Evolutionary conservation across 2,113 vertebrate species (phyloP), one percentile per base, ranked within the genome.

Genomic region (Lichenostomus cassidix): DNA sequence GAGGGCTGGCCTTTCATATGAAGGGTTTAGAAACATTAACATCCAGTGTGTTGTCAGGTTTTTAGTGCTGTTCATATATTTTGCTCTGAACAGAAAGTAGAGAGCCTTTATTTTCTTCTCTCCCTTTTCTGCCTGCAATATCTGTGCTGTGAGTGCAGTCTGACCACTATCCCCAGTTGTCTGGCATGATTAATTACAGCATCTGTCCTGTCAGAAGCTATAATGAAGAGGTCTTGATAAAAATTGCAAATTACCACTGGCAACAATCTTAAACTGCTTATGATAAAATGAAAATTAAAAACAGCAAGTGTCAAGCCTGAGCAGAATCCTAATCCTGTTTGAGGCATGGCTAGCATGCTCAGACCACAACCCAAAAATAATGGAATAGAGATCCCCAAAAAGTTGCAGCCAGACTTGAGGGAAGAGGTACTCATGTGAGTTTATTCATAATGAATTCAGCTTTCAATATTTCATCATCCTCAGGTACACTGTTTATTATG

Each of bases 271-370:
- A 98, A 99, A 99, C 98, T 98, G 98, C 98, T 99, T 99, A 99
- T 99, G 99, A 99, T 99, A 99, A 99, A 99, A 99, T 98, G 98
- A 99, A 99, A 99, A 99, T 99, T 99, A 99, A 99, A 99, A 99
- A 97, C 98, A 98, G 98, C 98, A 98, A 99, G 98, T 98, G 98
- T 98, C 95, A 97, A 89, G 97, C 98, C 98, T 99, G 99, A 99
- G 98, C 97, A 97, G 99, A 99, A 99, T 99, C 97, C 98, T 98
- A 99, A 99, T 98, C 97, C 95, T 95, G 95, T 96, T 97, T 83
- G 91, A 96, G 94, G 64, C 97, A 96, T 97, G 95, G 97, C 97
- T 98, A 97, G 98, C 96, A 94, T 79, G 96, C 89, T 92, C 93
- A 96, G 97, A 97, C 96, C 97, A 96, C 98, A 98, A 47, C 59